Conservation (phyloP, 2,888 invertebrate genomes). For the Trichogramma dendrolimi region DNA sequence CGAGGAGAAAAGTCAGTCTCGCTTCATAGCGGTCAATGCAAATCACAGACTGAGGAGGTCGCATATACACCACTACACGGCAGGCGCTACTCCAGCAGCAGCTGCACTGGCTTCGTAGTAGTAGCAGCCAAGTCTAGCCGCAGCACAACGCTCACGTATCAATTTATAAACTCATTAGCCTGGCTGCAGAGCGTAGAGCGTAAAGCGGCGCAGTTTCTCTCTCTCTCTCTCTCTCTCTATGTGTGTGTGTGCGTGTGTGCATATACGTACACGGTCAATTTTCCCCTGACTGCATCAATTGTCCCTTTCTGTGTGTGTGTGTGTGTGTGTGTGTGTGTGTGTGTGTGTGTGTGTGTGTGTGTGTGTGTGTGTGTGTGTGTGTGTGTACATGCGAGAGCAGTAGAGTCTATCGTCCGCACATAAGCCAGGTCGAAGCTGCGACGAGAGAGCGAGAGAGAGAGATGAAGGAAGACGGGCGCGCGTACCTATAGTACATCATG, state of each 20-base stretch:
- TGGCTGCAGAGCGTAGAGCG: constrained; percentile 31
- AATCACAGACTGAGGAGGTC: constrained; percentile 27
- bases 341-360: constrained; percentile 6
- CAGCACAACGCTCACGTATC: constrained; percentile 39
- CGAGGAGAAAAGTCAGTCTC: constrained; percentile 17
- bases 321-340: constrained; percentile 19
- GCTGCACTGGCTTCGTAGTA: constrained; percentile 28
- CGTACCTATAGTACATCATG: too few species aligned
- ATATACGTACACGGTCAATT: constrained; percentile 30
- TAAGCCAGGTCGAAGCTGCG: too few species aligned
- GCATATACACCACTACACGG: constrained; percentile 22
- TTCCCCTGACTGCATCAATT: constrained; percentile 33
- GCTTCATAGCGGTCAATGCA: constrained; percentile 31
- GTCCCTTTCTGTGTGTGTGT: constrained; percentile 10
- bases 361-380: background rate
- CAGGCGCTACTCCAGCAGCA: too few species aligned
- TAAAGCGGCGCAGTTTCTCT: constrained; percentile 5
- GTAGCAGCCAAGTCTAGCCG: constrained; percentile 1
- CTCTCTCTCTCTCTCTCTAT: background rate
- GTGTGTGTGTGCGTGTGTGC: background rate
- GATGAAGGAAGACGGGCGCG: too few species aligned
- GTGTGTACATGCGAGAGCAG: constrained; percentile 24
- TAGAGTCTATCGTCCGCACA: too few species aligned
- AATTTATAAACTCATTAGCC: constrained; percentile 50
- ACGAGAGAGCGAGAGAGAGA: too few species aligned